These are phyloP conservation scores for Phortica magna DNA, from an alignment of 2,888 invertebrate genomes.

Conservation along the genomic window DNA sequence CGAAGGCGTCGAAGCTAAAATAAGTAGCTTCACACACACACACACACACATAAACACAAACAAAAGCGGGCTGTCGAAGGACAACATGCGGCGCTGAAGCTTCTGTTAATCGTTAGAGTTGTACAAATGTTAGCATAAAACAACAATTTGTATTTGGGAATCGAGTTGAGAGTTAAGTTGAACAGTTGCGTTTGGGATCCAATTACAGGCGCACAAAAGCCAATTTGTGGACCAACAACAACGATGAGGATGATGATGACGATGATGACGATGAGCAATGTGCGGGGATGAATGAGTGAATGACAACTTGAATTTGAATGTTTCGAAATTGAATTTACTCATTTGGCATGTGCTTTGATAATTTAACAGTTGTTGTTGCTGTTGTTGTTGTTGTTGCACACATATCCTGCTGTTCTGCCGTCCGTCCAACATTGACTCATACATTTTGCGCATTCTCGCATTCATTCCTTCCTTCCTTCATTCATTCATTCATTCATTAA, in stretches of 20 bases:
- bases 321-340: conserved; percentile 22
- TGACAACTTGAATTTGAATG: conserved; percentile 35
- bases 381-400: neutral
- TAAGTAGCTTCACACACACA: conserved; percentile 21
- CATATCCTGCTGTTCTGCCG: conserved; percentile 18
- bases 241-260: conserved; percentile 3
- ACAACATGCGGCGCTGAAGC: conserved; percentile 37
- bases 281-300: conserved; percentile 15
- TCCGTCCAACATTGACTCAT: too few relatives aligned
- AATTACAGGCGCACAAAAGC: conserved; percentile 58
- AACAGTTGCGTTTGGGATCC: conserved; percentile 69
- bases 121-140: conserved; percentile 47
- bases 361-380: conserved; percentile 19
- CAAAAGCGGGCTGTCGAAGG: neutral
- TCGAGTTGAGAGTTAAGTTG: conserved; percentile 35
- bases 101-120: conserved; percentile 53
- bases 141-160: conserved; percentile 4
- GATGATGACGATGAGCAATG: conserved; percentile 32
- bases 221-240: conserved; percentile 54
- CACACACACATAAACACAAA: neutral
- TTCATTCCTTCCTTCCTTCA: conserved; percentile 42
- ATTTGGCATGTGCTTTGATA: neutral
- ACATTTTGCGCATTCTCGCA: neutral
- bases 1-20: conserved; percentile 31
- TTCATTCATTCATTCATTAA: neutral